Conservation (phyloP, 2,888 invertebrate genomes). For the Tuberolachnus salignus region DNA sequence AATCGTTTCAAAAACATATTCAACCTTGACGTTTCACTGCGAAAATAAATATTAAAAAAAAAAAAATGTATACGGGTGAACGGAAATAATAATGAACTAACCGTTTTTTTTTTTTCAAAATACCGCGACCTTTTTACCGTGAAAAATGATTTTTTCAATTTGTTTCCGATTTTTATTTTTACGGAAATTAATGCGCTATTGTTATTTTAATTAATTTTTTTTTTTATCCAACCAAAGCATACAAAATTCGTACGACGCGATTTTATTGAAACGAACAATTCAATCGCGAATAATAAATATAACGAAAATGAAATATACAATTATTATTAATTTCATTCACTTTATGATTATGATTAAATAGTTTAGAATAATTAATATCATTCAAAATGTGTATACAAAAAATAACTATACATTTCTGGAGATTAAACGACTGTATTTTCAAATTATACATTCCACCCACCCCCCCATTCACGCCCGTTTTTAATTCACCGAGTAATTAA, state of each 20-base stretch:
- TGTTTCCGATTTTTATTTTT: conserved; percentile 31
- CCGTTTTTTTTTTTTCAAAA: conserved; percentile 30
- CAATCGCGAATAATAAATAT: background rate
- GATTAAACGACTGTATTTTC: no score
- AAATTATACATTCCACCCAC: no score
- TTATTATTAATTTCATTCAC: background rate
- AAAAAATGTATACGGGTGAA: background rate
- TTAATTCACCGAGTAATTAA: no score
- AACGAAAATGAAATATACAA: background rate
- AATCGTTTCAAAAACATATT: conserved; percentile 21
- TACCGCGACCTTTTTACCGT: conserved; percentile 11
- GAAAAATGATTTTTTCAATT: conserved; percentile 43
- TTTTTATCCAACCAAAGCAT: conserved; percentile 5
- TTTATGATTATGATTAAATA: no score
- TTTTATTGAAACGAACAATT: background rate
- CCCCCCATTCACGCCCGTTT: no score
- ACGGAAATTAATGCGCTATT: conserved; percentile 36
- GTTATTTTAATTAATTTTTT: conserved; percentile 13
- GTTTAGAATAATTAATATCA: no score
- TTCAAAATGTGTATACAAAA: no score
- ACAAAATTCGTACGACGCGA: background rate
- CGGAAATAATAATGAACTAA: conserved; percentile 36
- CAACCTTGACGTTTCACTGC: background rate
- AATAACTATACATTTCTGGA: no score
- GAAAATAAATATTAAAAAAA: no score